Percentiles rank a stretch among this genome's conserved stretches.
Evolutionary conservation across 2,888 invertebrate species (phyloP).

Genomic region (Drosophila sordidula): DNA sequence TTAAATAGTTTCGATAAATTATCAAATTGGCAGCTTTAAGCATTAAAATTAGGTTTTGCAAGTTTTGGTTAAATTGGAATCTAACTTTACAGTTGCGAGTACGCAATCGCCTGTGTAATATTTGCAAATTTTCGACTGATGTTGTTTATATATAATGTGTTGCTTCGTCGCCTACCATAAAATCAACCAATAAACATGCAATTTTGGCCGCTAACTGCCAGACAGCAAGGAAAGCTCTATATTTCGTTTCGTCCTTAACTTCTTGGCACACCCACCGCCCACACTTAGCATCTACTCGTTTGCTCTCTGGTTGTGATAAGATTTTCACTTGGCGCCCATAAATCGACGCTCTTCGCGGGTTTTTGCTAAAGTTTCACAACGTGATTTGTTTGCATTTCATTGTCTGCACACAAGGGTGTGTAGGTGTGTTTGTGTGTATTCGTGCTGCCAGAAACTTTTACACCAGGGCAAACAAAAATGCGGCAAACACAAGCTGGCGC

Average conservation of each 20-base stretch:
- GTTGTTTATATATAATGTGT: neutral
- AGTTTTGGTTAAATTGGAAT: too few species aligned
- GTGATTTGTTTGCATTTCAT: conserved; percentile 68
- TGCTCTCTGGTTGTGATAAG: conserved; percentile 53
- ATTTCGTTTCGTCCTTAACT: conserved; percentile 7
- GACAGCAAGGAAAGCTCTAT: conserved; percentile 5
- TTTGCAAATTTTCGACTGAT: neutral
- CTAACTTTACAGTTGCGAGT: too few species aligned
- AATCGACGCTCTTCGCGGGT: conserved; percentile 64
- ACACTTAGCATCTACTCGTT: neutral
- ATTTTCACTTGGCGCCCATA: conserved; percentile 76
- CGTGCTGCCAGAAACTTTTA: conserved; percentile 39
- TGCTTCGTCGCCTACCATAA: neutral
- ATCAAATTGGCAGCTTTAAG: too few species aligned
- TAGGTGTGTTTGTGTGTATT: neutral
- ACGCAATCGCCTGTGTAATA: too few species aligned
- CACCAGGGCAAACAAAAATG: conserved; percentile 12
- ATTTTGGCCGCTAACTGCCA: conserved; percentile 24
- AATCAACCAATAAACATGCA: conserved; percentile 38
- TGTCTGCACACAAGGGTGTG: conserved; percentile 52
- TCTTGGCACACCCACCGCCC: neutral
- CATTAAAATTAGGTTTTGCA: too few species aligned
- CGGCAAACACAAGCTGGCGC: conserved; percentile 39
- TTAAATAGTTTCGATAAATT: too few species aligned
- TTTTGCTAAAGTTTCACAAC: conserved; percentile 57